Evolutionary conservation across 1,140 invertebrate genomes (phyloP).

Genomic region (Stegodyphus dumicola): DNA sequence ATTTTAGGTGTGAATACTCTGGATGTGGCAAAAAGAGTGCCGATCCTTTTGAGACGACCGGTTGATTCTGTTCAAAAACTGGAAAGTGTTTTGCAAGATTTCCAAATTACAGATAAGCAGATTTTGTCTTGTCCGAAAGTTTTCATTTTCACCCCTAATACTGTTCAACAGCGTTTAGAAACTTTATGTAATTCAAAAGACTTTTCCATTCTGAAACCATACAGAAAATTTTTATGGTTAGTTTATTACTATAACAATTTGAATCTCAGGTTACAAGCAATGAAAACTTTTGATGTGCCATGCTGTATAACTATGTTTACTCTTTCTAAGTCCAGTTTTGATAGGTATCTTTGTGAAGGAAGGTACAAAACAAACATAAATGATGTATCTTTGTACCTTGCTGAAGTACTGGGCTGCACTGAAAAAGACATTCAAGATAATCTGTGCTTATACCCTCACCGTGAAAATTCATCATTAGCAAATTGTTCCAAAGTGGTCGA

Average conservation of each 20-base stretch:
- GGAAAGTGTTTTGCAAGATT: slow-evolving; percentile 21
- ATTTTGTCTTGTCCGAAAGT: slow-evolving; percentile 17
- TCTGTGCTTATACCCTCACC: background rate
- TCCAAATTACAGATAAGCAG: slow-evolving; percentile 4
- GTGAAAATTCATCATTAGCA: background rate
- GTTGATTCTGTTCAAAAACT: background rate
- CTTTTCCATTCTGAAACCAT: slow-evolving; percentile 9
- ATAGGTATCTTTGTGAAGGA: background rate
- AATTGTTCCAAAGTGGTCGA: slow-evolving; percentile 2
- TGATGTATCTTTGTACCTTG: slow-evolving; percentile 8
- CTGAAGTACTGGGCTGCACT: background rate
- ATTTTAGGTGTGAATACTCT: slow-evolving; percentile 15
- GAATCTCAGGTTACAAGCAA: background rate
- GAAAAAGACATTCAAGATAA: background rate
- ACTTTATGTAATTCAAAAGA: slow-evolving; percentile 10
- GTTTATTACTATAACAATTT: slow-evolving; percentile 17
- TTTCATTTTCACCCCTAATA: background rate
- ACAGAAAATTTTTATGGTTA: slow-evolving; percentile 42
- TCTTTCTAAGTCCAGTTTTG: slow-evolving; percentile 3
- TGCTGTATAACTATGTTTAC: slow-evolving; percentile 16
- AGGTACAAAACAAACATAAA: background rate
- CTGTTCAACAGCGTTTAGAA: background rate
- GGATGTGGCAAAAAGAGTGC: background rate
- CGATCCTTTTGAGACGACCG: background rate
- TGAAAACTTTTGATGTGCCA: slow-evolving; percentile 15